Evolutionary conservation across 2,113 vertebrate genomes (phyloP).

Genomic region (Scopus umbretta): DNA sequence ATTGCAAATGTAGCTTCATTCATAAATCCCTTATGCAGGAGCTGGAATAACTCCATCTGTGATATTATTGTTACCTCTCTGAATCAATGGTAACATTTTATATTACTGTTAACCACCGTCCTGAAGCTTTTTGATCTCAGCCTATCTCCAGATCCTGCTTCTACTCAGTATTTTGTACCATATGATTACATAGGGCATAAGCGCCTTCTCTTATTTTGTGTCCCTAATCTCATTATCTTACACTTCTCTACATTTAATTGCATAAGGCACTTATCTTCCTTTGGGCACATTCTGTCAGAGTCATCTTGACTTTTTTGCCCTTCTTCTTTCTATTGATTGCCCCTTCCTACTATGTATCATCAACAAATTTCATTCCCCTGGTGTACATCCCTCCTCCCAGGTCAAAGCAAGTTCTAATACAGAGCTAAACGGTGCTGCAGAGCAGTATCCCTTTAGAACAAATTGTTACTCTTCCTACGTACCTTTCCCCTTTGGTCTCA

Average conservation of each 20-base stretch:
- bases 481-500: not conserved
- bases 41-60: not conserved
- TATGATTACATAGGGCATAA: not conserved
- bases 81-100: not conserved
- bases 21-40: not conserved
- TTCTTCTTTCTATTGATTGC: not conserved
- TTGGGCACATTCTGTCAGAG: not conserved
- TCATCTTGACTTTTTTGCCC: not conserved
- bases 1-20: not conserved
- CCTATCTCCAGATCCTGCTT: not conserved
- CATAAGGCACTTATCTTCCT: constrained; percentile 6
- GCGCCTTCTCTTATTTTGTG: constrained; percentile 1
- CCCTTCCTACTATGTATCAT: not conserved
- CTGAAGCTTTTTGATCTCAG: not conserved
- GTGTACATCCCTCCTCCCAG: not conserved
- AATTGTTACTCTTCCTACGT: not conserved
- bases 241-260: constrained; percentile 52
- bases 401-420: not conserved
- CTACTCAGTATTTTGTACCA: not conserved
- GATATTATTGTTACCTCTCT: not conserved
- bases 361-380: not conserved
- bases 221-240: constrained; percentile 58
- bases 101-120: not conserved
- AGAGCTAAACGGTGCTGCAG: not conserved
- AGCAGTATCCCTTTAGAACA: not conserved